Base-by-base conservation (phyloP, 2,888 invertebrate genomes). In the Sphaeridia pumilis region DNA sequence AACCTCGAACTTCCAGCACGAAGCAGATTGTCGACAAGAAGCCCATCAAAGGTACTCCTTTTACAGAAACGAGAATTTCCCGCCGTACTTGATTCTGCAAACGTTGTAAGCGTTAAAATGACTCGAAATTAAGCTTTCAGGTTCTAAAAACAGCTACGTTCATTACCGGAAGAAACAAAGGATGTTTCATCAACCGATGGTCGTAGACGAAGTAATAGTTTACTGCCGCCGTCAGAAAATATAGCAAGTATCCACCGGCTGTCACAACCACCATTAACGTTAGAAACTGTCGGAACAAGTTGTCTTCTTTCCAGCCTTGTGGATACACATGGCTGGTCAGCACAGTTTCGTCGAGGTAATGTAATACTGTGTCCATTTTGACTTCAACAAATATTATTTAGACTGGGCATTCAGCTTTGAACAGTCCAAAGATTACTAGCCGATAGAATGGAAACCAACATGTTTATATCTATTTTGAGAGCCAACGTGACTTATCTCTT, bases 1-100 rank as follows among this genome's bases (percentile, higher is more conserved):
- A 55, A 1, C 64, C 64, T n/a, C 64, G 51, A 20, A 62, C 56
- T 57, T 64, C 64, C 7, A 58, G 26, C 2, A 64, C 25, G 45
- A 62, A 64, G 27, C 59, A 62, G 2, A 49, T 31, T 1, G 52
- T 55, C 0, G 60, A 58, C 1, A 64, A 24, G n/a, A 60, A 52
- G 22, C 52, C 53, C 61, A 64, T 64, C 7, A 56, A 12, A 4
- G 60, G 60, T n/a, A 64, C 20, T 0, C 58, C 55, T 3, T 28
- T 5, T 14, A 54, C 54, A 4, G 61, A 57, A 2, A 59, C 53
- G 28, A 21, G 26, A 21, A 64, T 64, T 51, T 64, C 64, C 41
- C 44, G 56, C n/a, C 31, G 12, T 27, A 59, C 42, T 50, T 64
- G 64, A 43, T 62, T 58, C 63, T 63, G 42, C 17, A 43, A 28